Base-by-base conservation (phyloP, 2,888 invertebrate genomes). In the Oxytorus armatus region DNA sequence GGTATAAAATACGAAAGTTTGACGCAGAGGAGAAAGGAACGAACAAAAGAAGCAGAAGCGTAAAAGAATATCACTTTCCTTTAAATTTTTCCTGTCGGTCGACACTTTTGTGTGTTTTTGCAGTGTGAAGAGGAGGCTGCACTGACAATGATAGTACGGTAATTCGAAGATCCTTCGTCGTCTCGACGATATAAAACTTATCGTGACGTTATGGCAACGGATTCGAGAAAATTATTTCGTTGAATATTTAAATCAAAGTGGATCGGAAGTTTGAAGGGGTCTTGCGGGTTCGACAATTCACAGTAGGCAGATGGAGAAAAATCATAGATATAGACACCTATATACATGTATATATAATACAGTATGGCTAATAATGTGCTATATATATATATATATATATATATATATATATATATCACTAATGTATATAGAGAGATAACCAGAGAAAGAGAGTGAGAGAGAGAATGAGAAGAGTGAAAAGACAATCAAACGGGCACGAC, bases 171-270 rank as follows among this genome's bases (percentile, higher is more conserved):
- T 44, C 14, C 44, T 44, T 14, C 44, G 14, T 44, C 7, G 23
- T 21, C 21, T 51, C 4, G 51, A 11, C 1, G 21, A 10, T 16
- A 44, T 44, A 51, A 51, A 11, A 5, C 21, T 39, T 21, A 21
- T 63, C 18, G 29, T 33, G 29, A 29, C 11, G 5, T 4, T 29
- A 25, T 53, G 4, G 0, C 18, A 42, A 18, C 47, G 29, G 5
- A 16, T 25, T 18, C 25, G 29, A 7, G 11, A 55, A 18, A 42
- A 25, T 59, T 25, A 69, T 61, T 76, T 49, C 49, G 59, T 69
- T 53, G 79, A 86, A 84, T 84, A 85, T 86, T 76, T 53, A 77
- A 75, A 79, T 51, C 59, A 77, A 76, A 63, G 63, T 66, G 57
- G 68, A 77, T 66, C 16, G 49, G 61, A 61, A 49, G 70, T 10